Evolutionary conservation across 2,888 invertebrate species (phyloP).

Genomic region (Lasioglossum figueresi): DNA sequence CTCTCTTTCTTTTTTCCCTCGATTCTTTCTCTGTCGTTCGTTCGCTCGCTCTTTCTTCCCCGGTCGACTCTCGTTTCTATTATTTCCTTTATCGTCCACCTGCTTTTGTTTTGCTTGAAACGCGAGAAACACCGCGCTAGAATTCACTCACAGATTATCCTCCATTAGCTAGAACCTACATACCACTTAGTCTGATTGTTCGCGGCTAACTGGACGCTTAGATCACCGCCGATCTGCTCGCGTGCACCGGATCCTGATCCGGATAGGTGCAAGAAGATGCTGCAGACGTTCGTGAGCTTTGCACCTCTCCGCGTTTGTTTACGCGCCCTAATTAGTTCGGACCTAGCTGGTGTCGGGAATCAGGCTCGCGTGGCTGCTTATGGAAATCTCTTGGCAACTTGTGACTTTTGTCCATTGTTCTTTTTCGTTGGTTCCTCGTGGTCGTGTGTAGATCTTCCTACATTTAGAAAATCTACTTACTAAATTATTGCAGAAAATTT

Average conservation of each 20-base stretch:
- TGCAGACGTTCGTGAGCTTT: slow-evolving; percentile 37
- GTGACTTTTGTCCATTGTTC: not conserved
- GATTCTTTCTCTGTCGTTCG: not conserved
- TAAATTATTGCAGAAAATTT: no score
- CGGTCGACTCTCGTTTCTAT: not conserved
- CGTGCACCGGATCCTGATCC: slow-evolving; percentile 50
- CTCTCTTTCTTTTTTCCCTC: not conserved
- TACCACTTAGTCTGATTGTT: slow-evolving; percentile 77
- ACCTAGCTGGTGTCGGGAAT: slow-evolving; percentile 24
- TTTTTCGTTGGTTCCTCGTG: not conserved
- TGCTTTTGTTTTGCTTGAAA: slow-evolving; percentile 19
- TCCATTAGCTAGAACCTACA: slow-evolving; percentile 77
- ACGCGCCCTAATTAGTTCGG: slow-evolving; percentile 46
- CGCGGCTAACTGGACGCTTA: slow-evolving; percentile 66
- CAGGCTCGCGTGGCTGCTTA: not conserved
- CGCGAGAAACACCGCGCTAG: slow-evolving; percentile 71
- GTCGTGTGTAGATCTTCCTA: no score
- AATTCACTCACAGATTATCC: slow-evolving; percentile 75
- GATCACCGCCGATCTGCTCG: slow-evolving; percentile 53
- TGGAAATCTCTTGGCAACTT: not conserved
- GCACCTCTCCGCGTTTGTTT: slow-evolving; percentile 48
- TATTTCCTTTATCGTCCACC: not conserved
- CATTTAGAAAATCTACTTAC: no score
- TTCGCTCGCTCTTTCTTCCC: not conserved
- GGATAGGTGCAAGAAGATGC: slow-evolving; percentile 8